Percentiles rank a stretch among this genome's conserved stretches.
Conservation (phyloP, 2,797 vertebrate genomes). For the Lacerta agilis region DNA sequence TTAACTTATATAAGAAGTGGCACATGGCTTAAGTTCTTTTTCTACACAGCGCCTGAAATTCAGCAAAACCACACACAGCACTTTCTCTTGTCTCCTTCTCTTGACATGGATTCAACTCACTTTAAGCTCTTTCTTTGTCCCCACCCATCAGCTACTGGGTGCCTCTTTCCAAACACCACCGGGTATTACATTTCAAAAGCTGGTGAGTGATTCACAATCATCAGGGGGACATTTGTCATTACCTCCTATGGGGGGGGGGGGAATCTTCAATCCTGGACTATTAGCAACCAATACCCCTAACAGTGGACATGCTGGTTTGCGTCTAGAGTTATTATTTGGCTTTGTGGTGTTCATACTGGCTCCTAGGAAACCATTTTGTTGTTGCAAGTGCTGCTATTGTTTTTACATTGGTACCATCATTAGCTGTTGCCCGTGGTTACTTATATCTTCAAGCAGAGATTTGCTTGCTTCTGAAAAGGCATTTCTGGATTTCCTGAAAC, state of each 20-base stretch:
- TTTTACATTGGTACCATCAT: slow-evolving; percentile 22
- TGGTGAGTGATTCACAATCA: background rate
- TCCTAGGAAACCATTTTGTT: slow-evolving; percentile 30
- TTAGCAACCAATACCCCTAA: slow-evolving; percentile 3
- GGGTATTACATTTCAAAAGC: background rate
- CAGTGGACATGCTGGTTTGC: background rate
- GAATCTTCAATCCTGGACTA: background rate
- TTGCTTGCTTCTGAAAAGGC: slow-evolving; percentile 30
- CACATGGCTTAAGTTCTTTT: background rate
- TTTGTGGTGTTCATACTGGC: background rate
- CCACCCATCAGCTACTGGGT: background rate
- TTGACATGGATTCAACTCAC: background rate
- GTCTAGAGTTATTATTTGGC: slow-evolving; percentile 7
- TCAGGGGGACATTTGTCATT: background rate
- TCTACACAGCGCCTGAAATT: background rate
- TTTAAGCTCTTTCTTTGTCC: background rate
- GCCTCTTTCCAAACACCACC: background rate
- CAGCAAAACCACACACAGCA: background rate
- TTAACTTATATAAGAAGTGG: background rate
- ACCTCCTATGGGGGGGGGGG: background rate
- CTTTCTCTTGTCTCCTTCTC: background rate
- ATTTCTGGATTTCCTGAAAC: slow-evolving; percentile 26
- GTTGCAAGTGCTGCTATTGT: slow-evolving; percentile 6
- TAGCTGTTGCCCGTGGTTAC: slow-evolving; percentile 37
- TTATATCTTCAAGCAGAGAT: slow-evolving; percentile 17